A percentile compares a stretch with the other conserved stretches of the same genome.
These are phyloP conservation scores for Dolichoris vasculosae DNA, from an alignment of 1,140 invertebrate species.

Conservation along the genomic window DNA sequence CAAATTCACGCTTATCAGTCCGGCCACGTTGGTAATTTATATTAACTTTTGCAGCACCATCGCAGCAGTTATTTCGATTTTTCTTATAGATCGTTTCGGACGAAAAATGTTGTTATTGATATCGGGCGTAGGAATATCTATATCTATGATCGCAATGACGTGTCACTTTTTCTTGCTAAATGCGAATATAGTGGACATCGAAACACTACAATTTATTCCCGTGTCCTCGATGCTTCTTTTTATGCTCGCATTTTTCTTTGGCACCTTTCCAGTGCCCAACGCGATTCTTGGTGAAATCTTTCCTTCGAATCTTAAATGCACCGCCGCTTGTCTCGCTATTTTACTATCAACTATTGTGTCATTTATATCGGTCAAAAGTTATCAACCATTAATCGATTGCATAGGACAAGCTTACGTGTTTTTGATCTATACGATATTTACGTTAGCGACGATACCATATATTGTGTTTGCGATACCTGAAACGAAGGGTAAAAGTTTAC, in stretches of 20 bases:
- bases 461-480: slow-evolving; percentile 81
- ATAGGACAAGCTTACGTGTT: slow-evolving; percentile 70
- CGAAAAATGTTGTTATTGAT: slow-evolving; percentile 81
- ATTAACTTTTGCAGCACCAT: slow-evolving; percentile 80
- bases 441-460: slow-evolving; percentile 77
- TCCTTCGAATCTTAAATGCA: slow-evolving; percentile 79
- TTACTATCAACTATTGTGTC: slow-evolving; percentile 81
- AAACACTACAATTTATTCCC: slow-evolving; percentile 58
- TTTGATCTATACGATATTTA: slow-evolving; percentile 59
- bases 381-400: slow-evolving; percentile 77
- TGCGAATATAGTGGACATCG: slow-evolving; percentile 65
- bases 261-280: slow-evolving; percentile 82
- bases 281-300: slow-evolving; percentile 83
- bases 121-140: slow-evolving; percentile 71
- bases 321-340: slow-evolving; percentile 81
- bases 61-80: slow-evolving; percentile 71
- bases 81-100: slow-evolving; percentile 82
- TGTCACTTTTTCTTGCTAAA: slow-evolving; percentile 78
- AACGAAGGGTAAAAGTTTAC: slow-evolving; percentile 86
- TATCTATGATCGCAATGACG: slow-evolving; percentile 76
- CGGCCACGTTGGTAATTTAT: slow-evolving; percentile 77
- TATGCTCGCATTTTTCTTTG: slow-evolving; percentile 66
- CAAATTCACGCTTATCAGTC: slow-evolving; percentile 71
- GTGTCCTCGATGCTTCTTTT: slow-evolving; percentile 55
- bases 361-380: slow-evolving; percentile 84